A percentile compares a stretch with the other conserved stretches of the same genome.
phyloP scores from a whole-genome alignment of 2,888 invertebrate genomes.

The Penaeus monodon region DNA sequence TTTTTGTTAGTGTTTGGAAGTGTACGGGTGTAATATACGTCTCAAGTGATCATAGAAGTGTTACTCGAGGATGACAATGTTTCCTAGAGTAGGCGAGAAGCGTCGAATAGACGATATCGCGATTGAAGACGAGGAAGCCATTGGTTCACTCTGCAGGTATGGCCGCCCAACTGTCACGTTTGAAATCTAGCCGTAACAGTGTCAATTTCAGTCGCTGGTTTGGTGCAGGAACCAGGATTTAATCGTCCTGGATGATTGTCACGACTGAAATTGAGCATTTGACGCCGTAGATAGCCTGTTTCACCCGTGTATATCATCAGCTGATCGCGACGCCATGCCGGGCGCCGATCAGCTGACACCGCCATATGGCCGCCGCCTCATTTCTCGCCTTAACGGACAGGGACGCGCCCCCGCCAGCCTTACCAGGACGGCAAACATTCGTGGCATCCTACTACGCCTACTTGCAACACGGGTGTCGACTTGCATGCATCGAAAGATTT shows the following conservation, averaged over 20 bases:
- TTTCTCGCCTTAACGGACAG: conserved; percentile 18
- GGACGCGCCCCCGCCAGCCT: not conserved
- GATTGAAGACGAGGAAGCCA: conserved; percentile 65
- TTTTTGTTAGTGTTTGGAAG: conserved; percentile 57
- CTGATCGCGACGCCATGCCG: conserved; percentile 61
- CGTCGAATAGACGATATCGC: conserved; percentile 64
- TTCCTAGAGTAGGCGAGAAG: conserved; percentile 65
- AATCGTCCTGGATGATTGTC: conserved; percentile 38
- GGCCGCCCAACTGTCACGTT: conserved; percentile 56
- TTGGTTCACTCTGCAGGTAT: conserved; percentile 65
- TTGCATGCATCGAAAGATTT: not conserved
- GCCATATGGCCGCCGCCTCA: conserved; percentile 57
- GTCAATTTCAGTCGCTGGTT: not conserved
- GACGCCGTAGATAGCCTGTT: conserved; percentile 14
- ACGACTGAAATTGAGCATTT: conserved; percentile 4
- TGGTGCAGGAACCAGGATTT: conserved; percentile 8
- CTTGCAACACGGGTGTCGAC: too few relatives aligned
- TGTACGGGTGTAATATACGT: conserved; percentile 38
- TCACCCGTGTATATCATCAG: conserved; percentile 47
- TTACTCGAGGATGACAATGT: conserved; percentile 62
- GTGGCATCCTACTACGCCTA: too few relatives aligned
- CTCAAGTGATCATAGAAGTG: conserved; percentile 41
- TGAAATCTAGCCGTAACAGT: conserved; percentile 19
- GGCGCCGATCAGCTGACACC: conserved; percentile 58
- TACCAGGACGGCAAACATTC: not conserved